Evolutionary conservation across 2,888 invertebrate species (phyloP).

Genomic region (Lasioglossum leucozonium): DNA sequence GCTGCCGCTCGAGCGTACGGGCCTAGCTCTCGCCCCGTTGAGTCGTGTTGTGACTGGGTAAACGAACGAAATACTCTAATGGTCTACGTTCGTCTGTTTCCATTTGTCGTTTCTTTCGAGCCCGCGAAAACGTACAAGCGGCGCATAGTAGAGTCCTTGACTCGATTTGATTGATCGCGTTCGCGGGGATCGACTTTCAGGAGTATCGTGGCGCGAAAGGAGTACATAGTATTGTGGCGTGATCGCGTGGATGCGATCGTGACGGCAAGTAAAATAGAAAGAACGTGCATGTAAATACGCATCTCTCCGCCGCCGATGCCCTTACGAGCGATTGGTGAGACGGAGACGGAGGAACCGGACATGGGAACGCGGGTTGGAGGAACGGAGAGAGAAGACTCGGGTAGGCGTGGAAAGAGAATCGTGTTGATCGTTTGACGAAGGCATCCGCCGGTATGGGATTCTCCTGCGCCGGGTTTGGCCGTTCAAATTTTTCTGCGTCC

Average conservation of each 20-base stretch:
- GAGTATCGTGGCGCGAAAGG: neutral
- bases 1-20: neutral
- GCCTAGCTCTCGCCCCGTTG: conserved; percentile 47
- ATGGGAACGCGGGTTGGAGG: neutral
- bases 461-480: conserved; percentile 40
- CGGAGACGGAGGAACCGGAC: neutral
- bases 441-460: conserved; percentile 49
- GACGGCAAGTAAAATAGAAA: conserved; percentile 16
- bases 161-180: neutral
- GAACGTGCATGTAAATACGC: conserved; percentile 44
- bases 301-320: conserved; percentile 29
- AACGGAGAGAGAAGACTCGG: neutral
- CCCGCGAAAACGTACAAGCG: neutral
- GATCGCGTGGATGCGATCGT: neutral
- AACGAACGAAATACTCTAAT: conserved; percentile 52
- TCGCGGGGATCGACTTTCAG: too few relatives aligned
- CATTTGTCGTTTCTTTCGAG: conserved; percentile 42
- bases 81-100: conserved; percentile 40
- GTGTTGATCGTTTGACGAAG: conserved; percentile 59
- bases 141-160: neutral
- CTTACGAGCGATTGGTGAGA: conserved; percentile 15
- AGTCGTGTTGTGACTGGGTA: conserved; percentile 50
- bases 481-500: conserved; percentile 55
- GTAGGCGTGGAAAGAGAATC: conserved; percentile 33
- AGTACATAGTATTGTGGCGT: neutral